Evolutionary conservation across 2,113 vertebrate species (phyloP), one percentile per base, ranked within the genome.

Genomic region (Cyanoramphus novaezelandiae): DNA sequence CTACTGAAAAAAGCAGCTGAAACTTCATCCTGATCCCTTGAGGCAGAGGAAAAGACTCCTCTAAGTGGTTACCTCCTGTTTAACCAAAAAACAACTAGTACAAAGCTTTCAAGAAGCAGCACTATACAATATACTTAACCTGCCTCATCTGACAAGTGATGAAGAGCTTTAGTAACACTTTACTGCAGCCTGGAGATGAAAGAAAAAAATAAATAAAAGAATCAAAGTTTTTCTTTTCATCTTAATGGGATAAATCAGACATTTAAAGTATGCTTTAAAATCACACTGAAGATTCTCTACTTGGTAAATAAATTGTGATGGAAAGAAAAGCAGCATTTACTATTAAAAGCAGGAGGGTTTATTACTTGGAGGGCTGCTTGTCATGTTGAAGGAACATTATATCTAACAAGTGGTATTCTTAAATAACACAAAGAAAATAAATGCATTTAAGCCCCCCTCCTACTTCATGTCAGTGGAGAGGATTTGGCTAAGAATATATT

Each of bases 81-180:
- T 92, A 92, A 92, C 92, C 82, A 74, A 96, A 84, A 86, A 96
- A 94, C 84, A 96, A 95, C 55, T 17, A 62, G 77, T 3, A 75
- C 49, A 57, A 82, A 88, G 94, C 94, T 92, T 93, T 92, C 59
- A 69, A 52, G 82, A 23, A 72, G 78, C 90, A 94, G 78, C 86
- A 96, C 52, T 74, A 84, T 2, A 94, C 39, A 87, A 65, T 47
- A 82, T 52, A 92, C 68, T 97, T 93, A 78, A 77, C 86, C 92
- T 96, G 92, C 96, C 71, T 25, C 31, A 72, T 75, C 82, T 97
- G 94, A 93, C 95, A 94, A 69, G n/a, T 41, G 63, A 96, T 27
- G 65, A 93, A 93, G 89, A 96, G 87, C 37, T 96, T 97, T 17
- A 95, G 90, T 47, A 95, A 96, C 79, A 93, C 77, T 94, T 78